Conservation (phyloP, 2,113 vertebrate genomes). For the Gasterosteus nipponicus region DNA sequence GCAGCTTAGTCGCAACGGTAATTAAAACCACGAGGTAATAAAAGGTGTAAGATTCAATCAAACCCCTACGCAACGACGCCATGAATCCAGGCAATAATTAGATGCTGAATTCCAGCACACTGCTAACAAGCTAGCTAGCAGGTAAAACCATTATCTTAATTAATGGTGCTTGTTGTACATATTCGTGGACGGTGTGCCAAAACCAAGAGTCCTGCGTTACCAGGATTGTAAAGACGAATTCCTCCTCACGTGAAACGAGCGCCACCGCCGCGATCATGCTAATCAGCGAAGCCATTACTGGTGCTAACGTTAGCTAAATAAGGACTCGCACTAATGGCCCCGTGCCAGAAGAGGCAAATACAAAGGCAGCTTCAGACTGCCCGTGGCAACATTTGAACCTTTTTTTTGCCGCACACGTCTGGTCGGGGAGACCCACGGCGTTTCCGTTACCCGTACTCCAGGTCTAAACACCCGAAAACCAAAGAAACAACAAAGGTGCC, state of each 20-base stretch:
- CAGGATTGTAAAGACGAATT: background rate
- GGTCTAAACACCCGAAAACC: background rate
- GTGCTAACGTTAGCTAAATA: constrained; percentile 77
- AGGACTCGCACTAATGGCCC: constrained; percentile 77
- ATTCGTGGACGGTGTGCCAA: background rate
- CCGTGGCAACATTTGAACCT: constrained; percentile 45
- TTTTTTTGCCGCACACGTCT: constrained; percentile 40
- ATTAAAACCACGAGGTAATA: background rate
- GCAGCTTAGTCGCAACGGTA: background rate
- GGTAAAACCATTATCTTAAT: constrained; percentile 27
- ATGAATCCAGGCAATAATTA: constrained; percentile 74
- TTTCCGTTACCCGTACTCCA: background rate
- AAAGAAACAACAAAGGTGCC: background rate
- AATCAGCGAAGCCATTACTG: constrained; percentile 56
- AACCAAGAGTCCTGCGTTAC: background rate
- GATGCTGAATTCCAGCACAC: constrained; percentile 66
- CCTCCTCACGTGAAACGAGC: background rate
- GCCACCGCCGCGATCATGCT: constrained; percentile 19
- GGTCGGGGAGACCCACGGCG: background rate
- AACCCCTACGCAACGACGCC: constrained; percentile 60
- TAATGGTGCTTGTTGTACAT: background rate
- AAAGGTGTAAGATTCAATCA: constrained; percentile 32
- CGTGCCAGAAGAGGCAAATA: constrained; percentile 79
- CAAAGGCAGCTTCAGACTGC: constrained; percentile 67
- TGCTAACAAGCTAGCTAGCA: constrained; percentile 69